Evolutionary conservation across 2,888 invertebrate genomes (phyloP).

Genomic region (Agapetus fuscipes): DNA sequence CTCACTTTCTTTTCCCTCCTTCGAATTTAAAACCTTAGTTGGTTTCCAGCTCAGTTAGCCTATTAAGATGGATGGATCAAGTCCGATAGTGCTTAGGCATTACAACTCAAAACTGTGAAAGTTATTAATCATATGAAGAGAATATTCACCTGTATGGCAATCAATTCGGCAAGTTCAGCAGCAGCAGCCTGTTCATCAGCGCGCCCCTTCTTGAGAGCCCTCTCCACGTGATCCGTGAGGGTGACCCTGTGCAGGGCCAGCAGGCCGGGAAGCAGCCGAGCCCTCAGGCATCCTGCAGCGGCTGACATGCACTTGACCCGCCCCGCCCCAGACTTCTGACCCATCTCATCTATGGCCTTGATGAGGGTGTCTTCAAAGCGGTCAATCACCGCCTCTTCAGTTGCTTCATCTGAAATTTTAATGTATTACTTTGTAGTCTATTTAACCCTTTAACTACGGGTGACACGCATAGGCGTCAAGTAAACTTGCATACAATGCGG

Average conservation of each 20-base stretch:
- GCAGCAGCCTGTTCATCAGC: slow-evolving; percentile 76
- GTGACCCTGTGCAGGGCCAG: slow-evolving; percentile 69
- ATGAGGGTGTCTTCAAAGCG: slow-evolving; percentile 80
- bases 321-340: slow-evolving; percentile 82
- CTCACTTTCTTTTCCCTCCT: no score
- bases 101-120: background rate
- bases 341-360: slow-evolving; percentile 78
- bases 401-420: slow-evolving; percentile 49
- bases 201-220: slow-evolving; percentile 73
- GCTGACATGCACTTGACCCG: slow-evolving; percentile 62
- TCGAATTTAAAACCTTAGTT: no score
- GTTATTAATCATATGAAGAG: slow-evolving; percentile 27
- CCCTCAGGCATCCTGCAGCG: slow-evolving; percentile 64
- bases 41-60: no score
- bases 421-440: no score
- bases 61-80: no score
- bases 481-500: no score
- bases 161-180: slow-evolving; percentile 66
- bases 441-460: no score
- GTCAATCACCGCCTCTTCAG: slow-evolving; percentile 48
- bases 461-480: no score
- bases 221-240: slow-evolving; percentile 71
- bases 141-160: slow-evolving; percentile 68
- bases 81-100: no score
- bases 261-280: slow-evolving; percentile 68